phyloP scores from a whole-genome alignment of 2,797 vertebrate genomes.

The Poeciliopsis gracilis region DNA sequence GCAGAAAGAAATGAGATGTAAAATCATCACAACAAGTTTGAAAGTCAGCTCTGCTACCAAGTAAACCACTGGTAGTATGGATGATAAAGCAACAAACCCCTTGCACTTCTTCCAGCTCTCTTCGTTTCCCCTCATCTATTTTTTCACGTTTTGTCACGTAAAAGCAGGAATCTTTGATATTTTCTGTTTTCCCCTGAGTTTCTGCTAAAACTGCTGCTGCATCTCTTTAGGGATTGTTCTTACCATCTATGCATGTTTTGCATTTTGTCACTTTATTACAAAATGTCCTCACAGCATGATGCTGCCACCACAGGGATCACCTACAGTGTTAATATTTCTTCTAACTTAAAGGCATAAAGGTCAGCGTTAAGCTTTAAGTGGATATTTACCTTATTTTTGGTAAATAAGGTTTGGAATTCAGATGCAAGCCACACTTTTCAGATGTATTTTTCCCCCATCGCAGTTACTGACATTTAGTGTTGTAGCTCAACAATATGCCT shows the following conservation, averaged over 20 bases:
- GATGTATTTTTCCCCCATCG: not conserved
- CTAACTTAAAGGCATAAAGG: not conserved
- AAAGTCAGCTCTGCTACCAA: not conserved
- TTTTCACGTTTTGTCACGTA: not conserved
- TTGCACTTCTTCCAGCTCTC: not conserved
- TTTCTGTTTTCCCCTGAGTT: not conserved
- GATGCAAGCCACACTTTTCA: not conserved
- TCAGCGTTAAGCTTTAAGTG: not conserved
- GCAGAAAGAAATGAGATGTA: conserved; percentile 8
- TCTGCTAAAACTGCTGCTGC: not conserved
- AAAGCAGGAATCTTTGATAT: not conserved
- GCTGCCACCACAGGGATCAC: not conserved
- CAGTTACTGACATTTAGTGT: not conserved
- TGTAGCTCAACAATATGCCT: not conserved
- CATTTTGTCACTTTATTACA: not conserved
- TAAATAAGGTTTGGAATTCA: not conserved
- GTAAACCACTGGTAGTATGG: not conserved
- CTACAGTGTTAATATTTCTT: not conserved
- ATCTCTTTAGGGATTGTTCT: not conserved
- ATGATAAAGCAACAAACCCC: not conserved
- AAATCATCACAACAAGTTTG: not conserved
- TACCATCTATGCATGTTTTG: not conserved
- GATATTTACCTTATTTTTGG: not conserved
- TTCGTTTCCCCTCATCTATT: not conserved
- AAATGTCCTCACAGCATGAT: not conserved